Evolutionary conservation across 2,888 invertebrate species (phyloP).

Genomic region (Dasysyrphus albostriatus): DNA sequence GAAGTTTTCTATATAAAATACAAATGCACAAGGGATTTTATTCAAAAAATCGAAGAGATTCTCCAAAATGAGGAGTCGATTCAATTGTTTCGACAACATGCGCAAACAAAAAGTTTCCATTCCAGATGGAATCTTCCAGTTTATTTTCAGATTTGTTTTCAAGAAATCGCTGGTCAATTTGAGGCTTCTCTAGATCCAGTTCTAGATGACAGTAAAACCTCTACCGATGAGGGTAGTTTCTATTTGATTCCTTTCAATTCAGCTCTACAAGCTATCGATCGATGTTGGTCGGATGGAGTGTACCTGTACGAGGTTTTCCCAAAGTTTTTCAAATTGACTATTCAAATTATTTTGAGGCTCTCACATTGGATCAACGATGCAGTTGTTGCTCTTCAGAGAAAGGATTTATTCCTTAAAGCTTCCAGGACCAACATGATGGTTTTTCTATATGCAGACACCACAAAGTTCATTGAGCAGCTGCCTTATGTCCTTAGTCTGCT

Average conservation of each 20-base stretch:
- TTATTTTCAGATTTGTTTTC: constrained; percentile 96
- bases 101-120: constrained; percentile 91
- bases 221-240: constrained; percentile 67
- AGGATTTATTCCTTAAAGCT: constrained; percentile 70
- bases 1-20: constrained; percentile 94
- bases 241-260: constrained; percentile 83
- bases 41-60: constrained; percentile 88
- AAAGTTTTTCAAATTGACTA: constrained; percentile 94
- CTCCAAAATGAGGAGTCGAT: constrained; percentile 85
- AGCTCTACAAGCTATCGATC: constrained; percentile 85
- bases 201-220: constrained; percentile 78
- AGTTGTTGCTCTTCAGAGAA: constrained; percentile 79
- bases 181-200: constrained; percentile 80
- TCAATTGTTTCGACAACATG: constrained; percentile 87
- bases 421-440: constrained; percentile 79
- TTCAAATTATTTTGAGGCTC: constrained; percentile 93
- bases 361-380: constrained; percentile 88
- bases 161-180: constrained; percentile 92
- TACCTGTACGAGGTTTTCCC: constrained; percentile 91
- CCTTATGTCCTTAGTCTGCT: constrained; percentile 87
- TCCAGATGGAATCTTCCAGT: constrained; percentile 97
- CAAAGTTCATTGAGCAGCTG: constrained; percentile 78
- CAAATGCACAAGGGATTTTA: constrained; percentile 90
- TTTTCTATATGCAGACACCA: constrained; percentile 79
- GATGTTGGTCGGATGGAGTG: constrained; percentile 91